A percentile compares a stretch with the other conserved stretches of the same genome.
Evolutionary conservation across 2,113 vertebrate species (phyloP).

Genomic region (Tamias sibiricus): DNA sequence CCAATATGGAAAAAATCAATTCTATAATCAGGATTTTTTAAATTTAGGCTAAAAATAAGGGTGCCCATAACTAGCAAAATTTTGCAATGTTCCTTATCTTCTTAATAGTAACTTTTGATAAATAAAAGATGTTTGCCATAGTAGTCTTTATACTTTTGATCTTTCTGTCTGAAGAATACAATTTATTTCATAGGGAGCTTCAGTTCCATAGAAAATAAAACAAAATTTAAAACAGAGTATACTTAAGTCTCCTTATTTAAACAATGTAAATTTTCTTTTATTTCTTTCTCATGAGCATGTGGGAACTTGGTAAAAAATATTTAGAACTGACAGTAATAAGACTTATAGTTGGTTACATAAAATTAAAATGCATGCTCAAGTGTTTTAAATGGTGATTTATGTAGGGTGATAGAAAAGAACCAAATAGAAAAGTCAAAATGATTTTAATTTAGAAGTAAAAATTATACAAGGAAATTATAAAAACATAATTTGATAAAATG

Average conservation of each 20-base stretch:
- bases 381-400: neutral
- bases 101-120: neutral
- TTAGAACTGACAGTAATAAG: neutral
- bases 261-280: neutral
- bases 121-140: neutral
- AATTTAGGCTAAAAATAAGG: neutral
- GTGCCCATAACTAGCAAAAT: neutral
- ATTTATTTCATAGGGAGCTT: too few relatives aligned
- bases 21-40: neutral
- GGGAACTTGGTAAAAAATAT: neutral
- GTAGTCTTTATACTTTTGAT: neutral
- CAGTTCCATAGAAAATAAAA: neutral
- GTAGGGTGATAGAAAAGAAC: neutral
- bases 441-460: neutral
- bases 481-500: neutral
- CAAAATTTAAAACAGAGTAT: neutral
- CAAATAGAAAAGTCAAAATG: neutral
- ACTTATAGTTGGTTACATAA: neutral
- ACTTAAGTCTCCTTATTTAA: neutral
- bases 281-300: neutral
- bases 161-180: conserved; percentile 3
- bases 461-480: neutral
- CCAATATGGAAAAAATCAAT: neutral
- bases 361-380: neutral
- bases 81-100: neutral